Evolutionary conservation across 2,797 vertebrate genomes (phyloP), one percentile per base, ranked within the genome.

Genomic region (Nannoperca obscura): DNA sequence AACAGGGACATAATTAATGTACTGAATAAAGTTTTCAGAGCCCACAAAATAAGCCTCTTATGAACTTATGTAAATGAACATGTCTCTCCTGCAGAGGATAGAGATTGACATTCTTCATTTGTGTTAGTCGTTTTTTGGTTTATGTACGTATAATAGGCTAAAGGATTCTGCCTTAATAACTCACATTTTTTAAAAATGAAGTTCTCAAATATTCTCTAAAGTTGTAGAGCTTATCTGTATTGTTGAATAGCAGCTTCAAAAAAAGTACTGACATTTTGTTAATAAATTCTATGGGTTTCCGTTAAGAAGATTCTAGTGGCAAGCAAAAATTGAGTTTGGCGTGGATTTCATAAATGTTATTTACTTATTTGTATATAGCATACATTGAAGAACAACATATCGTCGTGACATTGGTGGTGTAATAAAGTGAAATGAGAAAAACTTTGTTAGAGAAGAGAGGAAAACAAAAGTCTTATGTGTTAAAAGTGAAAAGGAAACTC

Each of bases 31-130:
- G 83, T 88, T 87, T 91, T 86, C 62, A 73, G 40, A 89, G 76
- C 79, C 68, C 78, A 76, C 74, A 88, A 86, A 89, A 85, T 94
- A 94, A 95, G 93, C 94, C 89, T 86, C 93, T 95, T 95, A 94
- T 85, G 86, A 93, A 91, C 85, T 92, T 94, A 94, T 94, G 91
- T 92, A 94, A 95, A 94, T 95, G 58, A 91, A 89, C 81, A 71
- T 91, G 87, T 81, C 85, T 81, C 54, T 88, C 78, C 77, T 86
- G 78, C 78, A 52, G 79, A 76, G 77, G 83, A 90, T 65, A 65
- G 65, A 81, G 81, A 93, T 62, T 86, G 83, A 91, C 90, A 86
- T 88, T 92, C 83, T 83, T 85, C 77, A 90, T 84, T 89, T 89
- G 79, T 90, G 78, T 86, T 90, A 60, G 81, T 89, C 80, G 36